Base-by-base conservation (phyloP, 2,888 invertebrate genomes). In the Venustoraphidia nigricollis region DNA sequence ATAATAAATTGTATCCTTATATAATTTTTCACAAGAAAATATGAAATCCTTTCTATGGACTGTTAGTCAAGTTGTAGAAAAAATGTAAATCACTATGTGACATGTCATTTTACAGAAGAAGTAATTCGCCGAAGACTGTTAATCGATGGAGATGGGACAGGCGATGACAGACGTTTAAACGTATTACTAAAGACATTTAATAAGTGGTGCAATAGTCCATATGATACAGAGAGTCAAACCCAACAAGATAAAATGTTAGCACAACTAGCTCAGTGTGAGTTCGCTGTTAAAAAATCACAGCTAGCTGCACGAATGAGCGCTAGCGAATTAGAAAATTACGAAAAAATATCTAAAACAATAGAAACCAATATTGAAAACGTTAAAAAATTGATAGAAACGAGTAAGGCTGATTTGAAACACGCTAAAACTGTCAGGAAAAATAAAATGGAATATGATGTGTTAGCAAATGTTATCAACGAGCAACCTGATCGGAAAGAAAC, bases 101-200 rank as follows among this genome's bases (percentile, higher is more conserved):
- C 38, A 6, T 38, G 38, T 50, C 51, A 51, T 53, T 55, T 69
- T 72, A 8, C 64, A 93, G 97, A 97, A 69, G 96, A 96, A 63
- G 88, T 95, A 40, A 93, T 96, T 52, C 81, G 89, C 56, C 76
- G 93, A 55, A 77, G 94, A 53, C 70, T 97, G 38, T 68, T 96
- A 35, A 92, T 96, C 58, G 97, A 97, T 64, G 97, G 96, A 11
- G 96, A 97, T 71, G 96, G 96, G 8, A 92, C 90, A 9, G 95
- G 94, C 14, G 97, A 97, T 62, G 96, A 97, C 62, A 76, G 94
- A 49, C 72, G 93, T 50, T 72, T 96, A 14, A 91, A 88, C 62
- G 81, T 85, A 48, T 69, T 95, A 13, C 66, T 93, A 9, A 92
- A 91, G 69, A 83, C 84, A 17, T 76, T 88, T 50, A 77, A 84